Base-by-base conservation (phyloP, 2,888 invertebrate genomes). In the Caenorhabditis angaria region DNA sequence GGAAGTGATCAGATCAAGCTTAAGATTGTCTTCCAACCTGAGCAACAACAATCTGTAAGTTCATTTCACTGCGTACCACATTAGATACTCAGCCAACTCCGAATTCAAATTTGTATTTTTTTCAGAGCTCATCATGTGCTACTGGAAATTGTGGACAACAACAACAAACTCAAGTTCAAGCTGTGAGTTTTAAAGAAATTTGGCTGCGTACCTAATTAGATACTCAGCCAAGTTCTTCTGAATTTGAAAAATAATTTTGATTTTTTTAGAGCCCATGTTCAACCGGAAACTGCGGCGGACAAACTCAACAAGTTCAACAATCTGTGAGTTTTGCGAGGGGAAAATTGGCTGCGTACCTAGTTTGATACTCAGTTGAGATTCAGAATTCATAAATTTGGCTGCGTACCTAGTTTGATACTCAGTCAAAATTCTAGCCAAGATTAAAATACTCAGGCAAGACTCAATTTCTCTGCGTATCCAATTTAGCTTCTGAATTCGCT, bases 21-120 rank as follows among this genome's bases (percentile, higher is more conserved):
- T 63, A 59, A 63, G 18, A 66, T 71, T n/a, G 71, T 70, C 20
- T 70, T 70, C 55, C 70, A 70, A 62, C 47, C 70, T 20, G 70
- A 70, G 41, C 61, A 70, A 62, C 47, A 65, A 24, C 65, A 70
- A 50, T 56, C 65, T 61, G 70, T 70, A 61, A 6, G 10, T n/a
- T 28, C 24, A 5, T 51, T 8, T 22, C 1, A n/a, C n/a, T n/a
- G n/a, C n/a, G n/a, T n/a, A n/a, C n/a, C n/a, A n/a, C n/a, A n/a
- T n/a, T 35, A 14, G 10, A 2, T 20, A 27, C 20, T 50, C 18
- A 14, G 50, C 54, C 22, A 41, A 14, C n/a, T 27, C 57, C 8
- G 20, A 48, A 47, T 12, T 2, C 55, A 32, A 41, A 22, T 27
- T 29, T 22, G 0, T 27, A 50, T 32, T 18, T 4, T 32, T 61